Conservation (phyloP, 2,113 vertebrate species). For the Panthera uncia region DNA sequence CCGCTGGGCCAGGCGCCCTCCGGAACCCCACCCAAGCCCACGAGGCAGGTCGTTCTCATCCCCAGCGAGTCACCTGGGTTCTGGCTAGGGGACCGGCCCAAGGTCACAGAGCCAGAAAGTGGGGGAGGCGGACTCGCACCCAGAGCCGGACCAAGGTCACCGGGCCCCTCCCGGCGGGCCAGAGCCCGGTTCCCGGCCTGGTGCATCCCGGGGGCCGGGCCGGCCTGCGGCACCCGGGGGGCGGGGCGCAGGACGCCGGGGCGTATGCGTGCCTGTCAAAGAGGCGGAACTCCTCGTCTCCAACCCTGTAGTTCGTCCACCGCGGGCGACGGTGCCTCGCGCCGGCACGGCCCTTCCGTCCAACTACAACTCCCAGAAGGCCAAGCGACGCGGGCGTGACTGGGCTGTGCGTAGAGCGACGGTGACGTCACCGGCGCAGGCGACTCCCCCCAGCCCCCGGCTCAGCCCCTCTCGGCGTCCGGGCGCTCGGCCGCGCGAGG, state of each 20-base stretch:
- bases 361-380: conserved; percentile 77
- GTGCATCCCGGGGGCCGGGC: neutral
- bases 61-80: neutral
- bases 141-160: neutral
- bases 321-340: neutral
- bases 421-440: neutral
- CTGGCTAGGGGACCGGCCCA: neutral
- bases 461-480: neutral
- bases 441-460: neutral
- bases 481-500: neutral
- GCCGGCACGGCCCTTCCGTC: accelerated
- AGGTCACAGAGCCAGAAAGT: conserved; percentile 41
- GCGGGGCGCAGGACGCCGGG: neutral
- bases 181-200: neutral
- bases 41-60: neutral
- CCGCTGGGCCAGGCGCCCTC: neutral
- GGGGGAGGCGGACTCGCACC: neutral
- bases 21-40: neutral
- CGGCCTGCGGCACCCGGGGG: neutral
- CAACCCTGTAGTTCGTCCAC: conserved; percentile 56
- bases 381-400: neutral
- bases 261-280: neutral
- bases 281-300: neutral
- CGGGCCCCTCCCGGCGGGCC: neutral
- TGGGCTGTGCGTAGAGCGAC: neutral